These are phyloP conservation scores for Chrysogorgia sp. DNA, from an alignment of 92 coral and sea anemone species.

Conservation along the genomic window DNA sequence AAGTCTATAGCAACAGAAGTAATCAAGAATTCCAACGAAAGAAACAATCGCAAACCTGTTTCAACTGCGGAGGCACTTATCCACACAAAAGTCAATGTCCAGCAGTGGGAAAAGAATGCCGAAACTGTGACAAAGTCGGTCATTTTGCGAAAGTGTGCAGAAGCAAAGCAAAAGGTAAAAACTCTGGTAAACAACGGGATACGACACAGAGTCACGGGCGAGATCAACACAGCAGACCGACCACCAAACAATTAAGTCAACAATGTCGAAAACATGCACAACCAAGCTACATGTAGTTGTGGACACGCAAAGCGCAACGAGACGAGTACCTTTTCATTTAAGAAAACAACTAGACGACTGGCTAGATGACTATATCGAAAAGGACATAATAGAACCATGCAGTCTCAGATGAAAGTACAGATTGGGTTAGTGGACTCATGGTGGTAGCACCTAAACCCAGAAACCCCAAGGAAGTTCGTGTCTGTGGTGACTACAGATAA, in stretches of 20 bases:
- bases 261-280: neutral
- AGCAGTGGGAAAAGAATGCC: conserved; percentile 13
- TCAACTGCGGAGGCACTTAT: conserved; percentile 31
- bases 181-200: conserved; percentile 1
- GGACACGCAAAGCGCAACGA: too few relatives aligned
- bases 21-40: neutral
- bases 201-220: neutral
- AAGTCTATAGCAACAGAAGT: conserved; percentile 7
- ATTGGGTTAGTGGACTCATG: conserved; percentile 56
- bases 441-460: conserved; percentile 53
- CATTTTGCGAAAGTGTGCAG: conserved; percentile 43
- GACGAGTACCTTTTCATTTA: conserved; percentile 41
- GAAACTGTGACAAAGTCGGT: conserved; percentile 32
- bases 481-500: conserved; percentile 50
- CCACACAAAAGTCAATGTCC: conserved; percentile 30
- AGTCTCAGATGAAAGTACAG: conserved; percentile 43
- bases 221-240: neutral
- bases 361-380: conserved; percentile 50
- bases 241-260: too few relatives aligned
- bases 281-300: too few relatives aligned
- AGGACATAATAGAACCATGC: conserved; percentile 51
- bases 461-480: conserved; percentile 40
- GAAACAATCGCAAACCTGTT: conserved; percentile 5
- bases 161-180: conserved; percentile 16
- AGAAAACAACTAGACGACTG: conserved; percentile 48